phyloP scores from a whole-genome alignment of 1,140 invertebrate species.

The Lasaia peninsularis region DNA sequence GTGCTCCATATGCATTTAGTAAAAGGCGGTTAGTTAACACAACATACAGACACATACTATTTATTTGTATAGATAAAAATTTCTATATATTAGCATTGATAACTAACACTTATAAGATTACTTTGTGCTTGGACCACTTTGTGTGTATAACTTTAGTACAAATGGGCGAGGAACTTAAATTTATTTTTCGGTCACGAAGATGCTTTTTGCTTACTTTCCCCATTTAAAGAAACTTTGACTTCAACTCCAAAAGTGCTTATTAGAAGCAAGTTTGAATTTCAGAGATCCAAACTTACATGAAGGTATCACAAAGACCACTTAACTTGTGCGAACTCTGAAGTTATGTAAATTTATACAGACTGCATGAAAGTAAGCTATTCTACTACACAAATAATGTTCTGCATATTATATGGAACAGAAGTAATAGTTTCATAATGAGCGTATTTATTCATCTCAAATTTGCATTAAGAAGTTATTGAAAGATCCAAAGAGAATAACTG shows the following conservation, averaged over 20 bases:
- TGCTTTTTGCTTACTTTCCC: neutral
- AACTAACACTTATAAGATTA: too few species aligned
- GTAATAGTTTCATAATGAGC: conserved; percentile 16
- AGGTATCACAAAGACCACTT: conserved; percentile 21
- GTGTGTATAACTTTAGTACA: too few species aligned
- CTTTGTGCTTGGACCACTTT: too few species aligned
- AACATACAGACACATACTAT: too few species aligned
- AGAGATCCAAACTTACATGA: conserved; percentile 19
- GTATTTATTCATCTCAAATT: conserved; percentile 8
- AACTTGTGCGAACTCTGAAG: conserved; percentile 13
- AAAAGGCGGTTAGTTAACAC: too few species aligned
- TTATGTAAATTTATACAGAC: conserved; percentile 19
- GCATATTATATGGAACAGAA: conserved; percentile 4
- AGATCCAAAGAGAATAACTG: neutral
- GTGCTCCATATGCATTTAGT: too few species aligned
- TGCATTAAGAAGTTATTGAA: conserved; percentile 3
- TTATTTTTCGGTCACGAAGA: too few species aligned
- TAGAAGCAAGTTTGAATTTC: conserved; percentile 13
- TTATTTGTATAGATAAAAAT: too few species aligned
- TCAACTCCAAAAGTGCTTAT: conserved; percentile 7
- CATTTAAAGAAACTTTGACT: neutral
- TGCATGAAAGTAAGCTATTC: conserved; percentile 14
- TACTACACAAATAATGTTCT: conserved; percentile 15
- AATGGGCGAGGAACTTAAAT: too few species aligned
- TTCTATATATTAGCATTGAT: too few species aligned